These are phyloP conservation scores for Valencia hispanica DNA, from an alignment of 2,797 vertebrate species.

Conservation along the genomic window DNA sequence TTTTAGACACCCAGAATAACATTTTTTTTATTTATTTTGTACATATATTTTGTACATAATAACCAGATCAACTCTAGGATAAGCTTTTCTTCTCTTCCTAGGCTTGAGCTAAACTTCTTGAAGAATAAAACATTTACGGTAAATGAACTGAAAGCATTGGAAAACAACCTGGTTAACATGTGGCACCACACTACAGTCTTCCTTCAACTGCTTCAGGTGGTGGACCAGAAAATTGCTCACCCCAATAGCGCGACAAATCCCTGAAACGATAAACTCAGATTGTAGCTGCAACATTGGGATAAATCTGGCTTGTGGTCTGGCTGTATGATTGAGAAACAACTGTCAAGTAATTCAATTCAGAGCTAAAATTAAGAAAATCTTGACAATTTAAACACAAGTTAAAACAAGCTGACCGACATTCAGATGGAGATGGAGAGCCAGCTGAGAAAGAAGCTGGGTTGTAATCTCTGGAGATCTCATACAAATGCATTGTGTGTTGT, in stretches of 20 bases:
- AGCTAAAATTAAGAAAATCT: background rate
- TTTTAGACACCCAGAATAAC: background rate
- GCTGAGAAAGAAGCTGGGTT: background rate
- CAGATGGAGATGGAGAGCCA: background rate
- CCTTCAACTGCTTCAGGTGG: constrained; percentile 85
- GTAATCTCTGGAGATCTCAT: background rate
- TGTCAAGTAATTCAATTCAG: background rate
- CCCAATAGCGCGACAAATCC: constrained; percentile 82
- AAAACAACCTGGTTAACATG: constrained; percentile 82
- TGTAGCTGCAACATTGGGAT: background rate
- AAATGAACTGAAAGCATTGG: background rate
- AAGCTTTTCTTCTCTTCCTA: too few species aligned
- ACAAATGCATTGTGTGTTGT: background rate
- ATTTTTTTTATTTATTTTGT: background rate
- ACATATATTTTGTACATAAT: too few species aligned
- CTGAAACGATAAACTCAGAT: constrained; percentile 51
- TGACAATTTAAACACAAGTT: background rate
- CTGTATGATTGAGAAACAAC: background rate
- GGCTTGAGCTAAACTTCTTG: background rate
- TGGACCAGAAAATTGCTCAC: constrained; percentile 87
- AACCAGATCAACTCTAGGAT: background rate
- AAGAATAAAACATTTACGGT: background rate
- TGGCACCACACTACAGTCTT: constrained; percentile 78
- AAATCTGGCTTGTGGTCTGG: background rate
- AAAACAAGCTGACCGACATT: background rate